Evolutionary conservation across 1,140 invertebrate genomes (phyloP), one percentile per base, ranked within the genome.

Genomic region (Nasonia longicornis): DNA sequence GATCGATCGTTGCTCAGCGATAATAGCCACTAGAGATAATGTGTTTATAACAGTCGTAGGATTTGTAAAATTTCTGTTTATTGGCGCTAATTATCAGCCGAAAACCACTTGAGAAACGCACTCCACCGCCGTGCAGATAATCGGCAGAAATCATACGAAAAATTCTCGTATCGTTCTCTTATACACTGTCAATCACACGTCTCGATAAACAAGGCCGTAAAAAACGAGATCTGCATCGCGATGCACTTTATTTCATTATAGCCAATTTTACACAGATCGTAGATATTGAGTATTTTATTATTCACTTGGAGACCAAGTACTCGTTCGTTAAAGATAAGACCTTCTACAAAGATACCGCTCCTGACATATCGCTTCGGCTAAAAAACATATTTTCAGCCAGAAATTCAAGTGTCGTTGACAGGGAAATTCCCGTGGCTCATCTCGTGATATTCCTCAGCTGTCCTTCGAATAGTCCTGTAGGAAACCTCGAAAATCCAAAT

Each of bases 41-140:
- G 45, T 72, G 20, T 79, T 72, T 72, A 26, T 14, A n/a, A 64
- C 8, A 63, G 35, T 22, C 42, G 22, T 26, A 63, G 63, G 63
- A 42, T 79, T 63, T 72, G 48, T 63, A 29, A 58, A 79, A 79
- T 73, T 63, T 20, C n/a, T 79, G 11, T 79, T 79, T 79, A 42
- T 79, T 78, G 20, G 20, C 12, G 64, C 11, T 42, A 35, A 42
- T n/a, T 72, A 79, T 66, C 63, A 77, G 42, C 22, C 2, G 38
- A 73, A 48, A 48, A 48, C 35, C 71, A 45, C 71, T 73, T 48
- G n/a, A 48, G n/a, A 26, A 48, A 38, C 45, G 45, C 52, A 58
- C 71, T 10, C n/a, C n/a, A 73, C 71, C 29, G n/a, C 10, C 45
- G n/a, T 3, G 0, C 3, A 12, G n/a, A 26, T 73, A 45, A 48